Evolutionary conservation across 2,888 invertebrate species (phyloP), one percentile per base, ranked within the genome.

Genomic region (Sipunculus nudus): DNA sequence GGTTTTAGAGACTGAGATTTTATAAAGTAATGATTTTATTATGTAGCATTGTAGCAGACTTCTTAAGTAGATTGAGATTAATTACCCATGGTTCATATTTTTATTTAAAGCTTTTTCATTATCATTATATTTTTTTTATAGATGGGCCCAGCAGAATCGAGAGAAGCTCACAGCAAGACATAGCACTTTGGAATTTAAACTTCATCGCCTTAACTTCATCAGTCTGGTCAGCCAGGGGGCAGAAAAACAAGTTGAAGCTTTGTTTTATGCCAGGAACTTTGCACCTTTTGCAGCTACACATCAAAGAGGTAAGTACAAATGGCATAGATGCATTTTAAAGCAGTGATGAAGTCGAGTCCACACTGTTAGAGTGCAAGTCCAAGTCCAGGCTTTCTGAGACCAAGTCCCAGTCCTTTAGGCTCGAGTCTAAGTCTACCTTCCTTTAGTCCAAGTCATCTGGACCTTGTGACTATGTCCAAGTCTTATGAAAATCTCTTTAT

Each of bases 181-280:
- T 66, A 86, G 85, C 56, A 87, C 89, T 1, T 84, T 93, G 63
- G 92, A 92, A 84, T 93, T 93, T 81, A 91, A 91, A 80, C 84
- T 94, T 56, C 93, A 93, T 82, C 88, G 91, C 70, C 85, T 93
- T 73, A 89, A 90, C 70, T 94, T 92, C 81, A 89, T 94, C 76
- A 89, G 90, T 77, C 84, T 92, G 53, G 84, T 92, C 21, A 87
- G 87, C 68, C 85, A 88, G 79, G 91, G 90, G 2, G 84, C 88
- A 26, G 81, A 85, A 35, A 89, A 89, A 73, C 94, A 94, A 78
- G 87, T 87, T 35, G 93, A 94, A 74, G 94, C 95, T 13, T 91
- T 97, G 61, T 85, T 87, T 71, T 96, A 96, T 86, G 95, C 96
- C 6, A 53, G 74, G 65, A 88, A 93, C 86, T 92, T 97, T 82